phyloP scores from a whole-genome alignment of 2,888 invertebrate genomes.

The Eurois occulta region DNA sequence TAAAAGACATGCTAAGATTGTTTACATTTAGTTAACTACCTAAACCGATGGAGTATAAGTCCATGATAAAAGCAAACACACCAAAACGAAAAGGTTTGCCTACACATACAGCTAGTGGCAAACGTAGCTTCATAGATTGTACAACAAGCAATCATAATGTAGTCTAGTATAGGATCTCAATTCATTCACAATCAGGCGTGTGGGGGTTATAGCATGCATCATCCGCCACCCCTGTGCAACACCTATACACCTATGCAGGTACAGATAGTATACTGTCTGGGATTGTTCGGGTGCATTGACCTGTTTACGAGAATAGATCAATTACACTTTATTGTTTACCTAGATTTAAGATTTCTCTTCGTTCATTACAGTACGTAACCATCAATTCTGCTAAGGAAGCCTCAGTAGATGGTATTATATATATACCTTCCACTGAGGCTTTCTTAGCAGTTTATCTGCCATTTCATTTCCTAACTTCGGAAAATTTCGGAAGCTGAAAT shows the following conservation, averaged over 20 bases:
- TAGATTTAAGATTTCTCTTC: not conserved
- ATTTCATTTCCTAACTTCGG: too few relatives aligned
- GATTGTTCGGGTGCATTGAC: not conserved
- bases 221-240: slow-evolving; percentile 8
- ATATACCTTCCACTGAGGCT: too few relatives aligned
- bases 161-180: not conserved
- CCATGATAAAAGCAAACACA: not conserved
- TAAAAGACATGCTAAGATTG: too few relatives aligned
- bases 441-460: too few relatives aligned
- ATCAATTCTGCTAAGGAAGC: not conserved
- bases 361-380: not conserved
- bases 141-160: not conserved
- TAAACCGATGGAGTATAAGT: too few relatives aligned
- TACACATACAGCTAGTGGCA: too few relatives aligned
- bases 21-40: too few relatives aligned
- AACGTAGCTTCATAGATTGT: not conserved
- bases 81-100: not conserved
- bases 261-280: slow-evolving; percentile 13
- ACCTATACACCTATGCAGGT: not conserved
- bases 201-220: not conserved
- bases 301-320: not conserved
- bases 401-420: too few relatives aligned
- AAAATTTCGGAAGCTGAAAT: too few relatives aligned
- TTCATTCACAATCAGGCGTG: not conserved
- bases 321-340: not conserved